phyloP scores from a whole-genome alignment of 2,113 vertebrate genomes.

The Triplophysa rosa region DNA sequence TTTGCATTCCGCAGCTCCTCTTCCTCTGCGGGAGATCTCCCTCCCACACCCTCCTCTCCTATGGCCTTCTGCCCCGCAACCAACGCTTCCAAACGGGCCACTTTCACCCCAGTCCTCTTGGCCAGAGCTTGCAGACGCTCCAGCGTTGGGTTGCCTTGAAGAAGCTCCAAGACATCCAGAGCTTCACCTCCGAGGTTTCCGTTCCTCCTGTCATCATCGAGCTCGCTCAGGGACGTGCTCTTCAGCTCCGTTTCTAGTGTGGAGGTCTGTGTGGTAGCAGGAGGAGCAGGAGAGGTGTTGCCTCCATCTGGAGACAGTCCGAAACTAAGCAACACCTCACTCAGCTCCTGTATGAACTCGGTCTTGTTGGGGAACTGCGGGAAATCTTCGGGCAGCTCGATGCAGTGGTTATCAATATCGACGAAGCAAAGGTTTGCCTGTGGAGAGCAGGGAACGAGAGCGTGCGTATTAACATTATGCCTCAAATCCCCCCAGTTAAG shows the following conservation, averaged over 20 bases:
- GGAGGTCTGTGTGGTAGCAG: slow-evolving; percentile 75
- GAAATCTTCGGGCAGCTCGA: slow-evolving; percentile 90
- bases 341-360: slow-evolving; percentile 91
- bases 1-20: slow-evolving; percentile 83
- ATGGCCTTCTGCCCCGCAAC: slow-evolving; percentile 54
- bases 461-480: background rate
- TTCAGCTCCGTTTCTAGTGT: slow-evolving; percentile 73
- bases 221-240: slow-evolving; percentile 83
- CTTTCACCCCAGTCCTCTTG: slow-evolving; percentile 79
- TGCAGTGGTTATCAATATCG: slow-evolving; percentile 91
- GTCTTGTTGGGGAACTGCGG: slow-evolving; percentile 90
- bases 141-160: slow-evolving; percentile 84
- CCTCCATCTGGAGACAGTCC: slow-evolving; percentile 79
- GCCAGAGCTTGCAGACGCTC: slow-evolving; percentile 90
- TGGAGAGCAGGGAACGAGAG: slow-evolving; percentile 37
- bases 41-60: slow-evolving; percentile 61
- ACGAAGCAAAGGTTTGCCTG: slow-evolving; percentile 97
- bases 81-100: slow-evolving; percentile 78
- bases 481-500: background rate
- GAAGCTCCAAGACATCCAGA: slow-evolving; percentile 83
- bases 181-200: slow-evolving; percentile 85
- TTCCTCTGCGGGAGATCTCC: slow-evolving; percentile 78
- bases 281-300: slow-evolving; percentile 67
- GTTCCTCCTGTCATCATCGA: slow-evolving; percentile 89
- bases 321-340: slow-evolving; percentile 84